Conservation (phyloP, 2,797 vertebrate genomes). For the Hybognathus amarus region DNA sequence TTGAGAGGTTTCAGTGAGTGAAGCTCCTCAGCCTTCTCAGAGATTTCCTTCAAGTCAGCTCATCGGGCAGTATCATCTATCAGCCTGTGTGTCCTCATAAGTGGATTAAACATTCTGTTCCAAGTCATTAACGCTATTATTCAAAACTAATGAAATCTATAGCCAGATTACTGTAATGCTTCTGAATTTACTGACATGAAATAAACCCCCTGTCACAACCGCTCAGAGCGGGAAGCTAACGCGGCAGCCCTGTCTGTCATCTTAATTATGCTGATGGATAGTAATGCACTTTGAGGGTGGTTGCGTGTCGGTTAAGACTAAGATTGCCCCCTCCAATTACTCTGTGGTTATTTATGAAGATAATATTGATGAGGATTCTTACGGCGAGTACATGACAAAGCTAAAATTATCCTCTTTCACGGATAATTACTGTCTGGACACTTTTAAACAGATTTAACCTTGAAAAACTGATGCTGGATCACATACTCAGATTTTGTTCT, state of each 20-base stretch:
- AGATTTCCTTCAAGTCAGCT: slow-evolving; percentile 49
- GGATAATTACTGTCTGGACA: slow-evolving; percentile 46
- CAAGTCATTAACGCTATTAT: slow-evolving; percentile 63
- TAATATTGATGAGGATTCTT: slow-evolving; percentile 50
- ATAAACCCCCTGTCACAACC: slow-evolving; percentile 61
- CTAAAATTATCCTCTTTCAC: slow-evolving; percentile 42
- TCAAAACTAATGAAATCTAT: slow-evolving; percentile 64
- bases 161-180: slow-evolving; percentile 61
- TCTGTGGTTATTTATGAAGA: slow-evolving; percentile 31
- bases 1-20: background rate
- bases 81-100: slow-evolving; percentile 58
- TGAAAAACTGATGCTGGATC: background rate
- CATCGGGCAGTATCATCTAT: slow-evolving; percentile 58
- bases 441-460: slow-evolving; percentile 23
- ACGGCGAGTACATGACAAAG: slow-evolving; percentile 40
- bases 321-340: slow-evolving; percentile 45
- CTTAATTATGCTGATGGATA: slow-evolving; percentile 61
- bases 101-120: slow-evolving; percentile 65
- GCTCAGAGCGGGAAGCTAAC: slow-evolving; percentile 48
- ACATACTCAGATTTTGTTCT: background rate
- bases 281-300: slow-evolving; percentile 51
- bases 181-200: slow-evolving; percentile 64
- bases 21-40: slow-evolving; percentile 5
- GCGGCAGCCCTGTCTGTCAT: slow-evolving; percentile 52
- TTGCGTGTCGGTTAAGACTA: slow-evolving; percentile 43